Percentiles rank a stretch among this genome's conserved stretches.
Evolutionary conservation across 2,888 invertebrate species (phyloP).

Genomic region (Lithosia quadra): DNA sequence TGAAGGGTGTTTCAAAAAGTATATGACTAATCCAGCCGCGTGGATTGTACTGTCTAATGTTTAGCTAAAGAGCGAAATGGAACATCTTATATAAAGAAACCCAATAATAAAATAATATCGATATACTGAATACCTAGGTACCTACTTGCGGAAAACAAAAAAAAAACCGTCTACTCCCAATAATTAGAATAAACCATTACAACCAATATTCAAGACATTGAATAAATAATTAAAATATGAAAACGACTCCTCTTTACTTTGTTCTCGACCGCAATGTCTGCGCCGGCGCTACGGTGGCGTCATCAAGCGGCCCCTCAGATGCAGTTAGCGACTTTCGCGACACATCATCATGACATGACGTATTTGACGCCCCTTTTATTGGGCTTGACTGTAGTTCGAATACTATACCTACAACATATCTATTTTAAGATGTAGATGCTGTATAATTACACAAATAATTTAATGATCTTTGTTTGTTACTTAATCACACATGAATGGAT

Average conservation of each 20-base stretch:
- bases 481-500: neutral
- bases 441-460: neutral
- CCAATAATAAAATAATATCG: too few relatives aligned
- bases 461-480: neutral
- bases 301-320: constrained; percentile 63
- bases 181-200: too few relatives aligned
- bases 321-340: constrained; percentile 59
- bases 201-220: too few relatives aligned
- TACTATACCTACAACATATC: constrained; percentile 1
- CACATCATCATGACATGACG: constrained; percentile 58
- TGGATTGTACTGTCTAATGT: too few relatives aligned
- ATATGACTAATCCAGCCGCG: too few relatives aligned
- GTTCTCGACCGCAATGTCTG: constrained; percentile 7
- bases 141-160: too few relatives aligned
- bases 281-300: constrained; percentile 52
- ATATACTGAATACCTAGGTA: too few relatives aligned
- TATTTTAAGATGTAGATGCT: constrained; percentile 6
- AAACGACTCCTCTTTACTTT: constrained; percentile 3
- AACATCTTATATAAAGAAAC: too few relatives aligned
- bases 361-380: constrained; percentile 45
- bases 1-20: too few relatives aligned
- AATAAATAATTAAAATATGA: neutral
- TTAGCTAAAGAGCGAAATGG: too few relatives aligned
- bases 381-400: constrained; percentile 30
- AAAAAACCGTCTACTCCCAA: too few relatives aligned